Conservation (phyloP, 2,888 invertebrate genomes). For the Patella ulyssiponensis region DNA sequence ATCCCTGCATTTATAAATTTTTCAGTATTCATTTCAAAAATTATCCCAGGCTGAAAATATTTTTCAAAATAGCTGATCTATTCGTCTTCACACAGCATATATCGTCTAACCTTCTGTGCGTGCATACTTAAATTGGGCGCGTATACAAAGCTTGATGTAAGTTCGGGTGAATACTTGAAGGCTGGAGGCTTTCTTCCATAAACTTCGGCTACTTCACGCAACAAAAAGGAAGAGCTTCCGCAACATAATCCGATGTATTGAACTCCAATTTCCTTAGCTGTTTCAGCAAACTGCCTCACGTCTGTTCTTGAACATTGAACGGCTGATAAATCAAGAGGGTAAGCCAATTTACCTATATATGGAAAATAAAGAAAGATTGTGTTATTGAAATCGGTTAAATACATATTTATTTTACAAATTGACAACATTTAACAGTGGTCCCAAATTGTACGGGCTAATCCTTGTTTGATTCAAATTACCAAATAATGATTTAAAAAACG, state of each 20-base stretch:
- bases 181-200: slow-evolving; percentile 57
- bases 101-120: neutral
- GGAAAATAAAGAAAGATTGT: too few species aligned
- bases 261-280: slow-evolving; percentile 53
- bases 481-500: too few species aligned
- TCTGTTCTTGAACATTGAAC: slow-evolving; percentile 48
- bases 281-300: slow-evolving; percentile 54
- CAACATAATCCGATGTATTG: slow-evolving; percentile 67
- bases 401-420: too few species aligned
- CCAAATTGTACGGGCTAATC: neutral
- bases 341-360: too few species aligned
- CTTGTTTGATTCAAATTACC: too few species aligned
- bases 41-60: too few species aligned
- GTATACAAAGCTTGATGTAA: slow-evolving; percentile 38
- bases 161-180: slow-evolving; percentile 48
- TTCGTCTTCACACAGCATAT: neutral
- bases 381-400: too few species aligned
- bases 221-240: slow-evolving; percentile 56
- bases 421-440: too few species aligned
- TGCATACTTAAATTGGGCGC: neutral
- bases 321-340: slow-evolving; percentile 48
- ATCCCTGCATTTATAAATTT: too few species aligned
- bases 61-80: too few species aligned
- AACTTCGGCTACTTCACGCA: slow-evolving; percentile 54
- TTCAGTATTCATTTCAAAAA: too few species aligned